These are phyloP conservation scores for Malacosoma neustria DNA, from an alignment of 2,888 invertebrate genomes.

Conservation along the genomic window DNA sequence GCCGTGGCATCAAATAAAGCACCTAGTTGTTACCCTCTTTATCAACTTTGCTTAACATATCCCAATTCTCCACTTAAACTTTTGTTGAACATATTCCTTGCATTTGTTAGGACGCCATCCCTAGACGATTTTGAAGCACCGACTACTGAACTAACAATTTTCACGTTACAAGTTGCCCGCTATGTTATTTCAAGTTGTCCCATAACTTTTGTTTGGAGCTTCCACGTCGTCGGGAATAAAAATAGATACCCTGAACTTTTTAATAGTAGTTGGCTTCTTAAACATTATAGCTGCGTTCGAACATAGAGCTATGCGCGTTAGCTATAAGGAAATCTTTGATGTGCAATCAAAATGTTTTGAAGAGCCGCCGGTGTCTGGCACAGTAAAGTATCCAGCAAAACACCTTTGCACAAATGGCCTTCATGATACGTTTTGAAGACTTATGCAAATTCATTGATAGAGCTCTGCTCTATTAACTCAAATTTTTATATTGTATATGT, in stretches of 20 bases:
- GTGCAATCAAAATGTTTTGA: slow-evolving; percentile 3
- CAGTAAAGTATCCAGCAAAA: too few species aligned
- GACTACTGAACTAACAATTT: neutral
- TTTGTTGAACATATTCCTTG: neutral
- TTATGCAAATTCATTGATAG: too few species aligned
- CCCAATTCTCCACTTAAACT: neutral
- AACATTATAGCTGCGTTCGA: neutral
- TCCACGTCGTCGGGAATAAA: slow-evolving; percentile 26
- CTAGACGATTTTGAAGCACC: neutral
- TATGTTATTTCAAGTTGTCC: neutral
- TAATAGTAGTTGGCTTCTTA: slow-evolving; percentile 20
- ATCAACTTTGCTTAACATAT: neutral
- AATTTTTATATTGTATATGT: too few species aligned
- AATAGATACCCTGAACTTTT: slow-evolving; percentile 65
- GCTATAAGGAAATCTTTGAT: neutral
- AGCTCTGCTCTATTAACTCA: too few species aligned
- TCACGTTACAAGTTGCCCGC: neutral
- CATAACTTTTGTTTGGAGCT: neutral
- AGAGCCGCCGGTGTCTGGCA: neutral
- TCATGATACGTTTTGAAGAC: too few species aligned
- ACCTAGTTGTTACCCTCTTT: slow-evolving; percentile 19
- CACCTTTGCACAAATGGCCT: too few species aligned
- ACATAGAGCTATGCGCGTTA: neutral
- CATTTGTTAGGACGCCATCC: neutral
- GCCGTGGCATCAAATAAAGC: too few species aligned